Conservation (phyloP, 2,888 invertebrate species). For the Empis livida region DNA sequence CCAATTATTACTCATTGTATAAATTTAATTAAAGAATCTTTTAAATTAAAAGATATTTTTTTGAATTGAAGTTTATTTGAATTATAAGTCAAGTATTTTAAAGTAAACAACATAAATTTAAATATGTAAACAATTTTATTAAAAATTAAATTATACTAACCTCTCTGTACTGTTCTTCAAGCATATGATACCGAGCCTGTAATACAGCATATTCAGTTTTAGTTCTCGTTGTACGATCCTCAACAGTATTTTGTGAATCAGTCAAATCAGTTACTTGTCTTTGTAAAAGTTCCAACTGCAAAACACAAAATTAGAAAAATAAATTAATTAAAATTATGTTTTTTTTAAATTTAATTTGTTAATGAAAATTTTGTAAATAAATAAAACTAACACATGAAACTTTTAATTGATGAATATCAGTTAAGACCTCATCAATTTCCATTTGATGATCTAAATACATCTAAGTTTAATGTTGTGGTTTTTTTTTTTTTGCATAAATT, state of each 20-base stretch:
- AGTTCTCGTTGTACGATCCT: conserved; percentile 76
- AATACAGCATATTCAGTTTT: conserved; percentile 89
- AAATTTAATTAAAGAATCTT: too few species aligned
- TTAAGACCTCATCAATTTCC: conserved; percentile 32
- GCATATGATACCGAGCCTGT: conserved; percentile 79
- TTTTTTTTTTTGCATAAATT: too few species aligned
- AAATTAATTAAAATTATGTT: not conserved
- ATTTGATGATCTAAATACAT: conserved; percentile 21
- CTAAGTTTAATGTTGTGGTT: too few species aligned
- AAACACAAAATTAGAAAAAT: too few species aligned
- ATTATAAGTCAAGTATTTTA: too few species aligned
- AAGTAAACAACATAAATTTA: too few species aligned
- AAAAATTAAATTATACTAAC: conserved; percentile 23
- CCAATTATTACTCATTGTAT: too few species aligned
- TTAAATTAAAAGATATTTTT: too few species aligned
- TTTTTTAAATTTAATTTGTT: not conserved
- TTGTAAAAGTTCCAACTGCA: conserved; percentile 81
- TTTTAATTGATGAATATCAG: conserved; percentile 31
- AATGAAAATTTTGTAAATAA: not conserved
- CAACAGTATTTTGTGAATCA: conserved; percentile 75
- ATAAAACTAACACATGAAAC: conserved; percentile 31
- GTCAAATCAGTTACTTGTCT: conserved; percentile 82
- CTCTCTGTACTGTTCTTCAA: conserved; percentile 70
- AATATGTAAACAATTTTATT: too few species aligned
- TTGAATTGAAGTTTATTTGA: too few species aligned